Percentiles rank a stretch among this genome's conserved stretches.
Conservation (phyloP, 2,797 vertebrate genomes). For the Vultur gryphus region DNA sequence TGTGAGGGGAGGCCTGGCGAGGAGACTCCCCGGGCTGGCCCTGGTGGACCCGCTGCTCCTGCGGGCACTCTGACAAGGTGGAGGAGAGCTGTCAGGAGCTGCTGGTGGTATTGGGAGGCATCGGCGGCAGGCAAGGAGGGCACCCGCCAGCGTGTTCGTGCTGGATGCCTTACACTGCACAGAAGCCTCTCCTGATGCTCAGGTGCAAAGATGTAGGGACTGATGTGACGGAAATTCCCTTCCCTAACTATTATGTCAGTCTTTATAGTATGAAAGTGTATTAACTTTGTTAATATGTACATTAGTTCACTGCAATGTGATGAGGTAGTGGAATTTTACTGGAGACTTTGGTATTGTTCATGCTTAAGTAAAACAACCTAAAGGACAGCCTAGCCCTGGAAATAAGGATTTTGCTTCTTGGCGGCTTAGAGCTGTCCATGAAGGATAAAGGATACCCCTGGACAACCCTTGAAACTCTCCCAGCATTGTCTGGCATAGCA, state of each 20-base stretch:
- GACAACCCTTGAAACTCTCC: not conserved
- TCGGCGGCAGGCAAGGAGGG: not conserved
- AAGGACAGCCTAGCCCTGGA: not conserved
- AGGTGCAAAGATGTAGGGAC: not conserved
- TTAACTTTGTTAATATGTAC: too few species aligned
- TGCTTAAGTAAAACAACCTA: not conserved
- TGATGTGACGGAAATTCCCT: not conserved
- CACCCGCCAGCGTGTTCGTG: accelerated
- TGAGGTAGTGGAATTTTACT: not conserved
- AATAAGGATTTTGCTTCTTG: not conserved
- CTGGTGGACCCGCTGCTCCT: not conserved
- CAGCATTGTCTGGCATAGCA: not conserved
- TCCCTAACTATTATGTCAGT: not conserved
- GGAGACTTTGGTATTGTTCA: not conserved
- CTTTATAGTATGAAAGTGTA: not conserved
- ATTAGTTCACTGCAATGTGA: not conserved
- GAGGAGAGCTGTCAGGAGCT: too few species aligned
- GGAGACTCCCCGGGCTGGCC: not conserved
- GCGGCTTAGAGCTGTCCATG: not conserved
- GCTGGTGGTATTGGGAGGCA: not conserved
- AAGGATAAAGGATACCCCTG: not conserved
- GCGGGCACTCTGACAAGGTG: accelerated
- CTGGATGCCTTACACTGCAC: accelerated
- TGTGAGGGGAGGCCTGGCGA: not conserved
- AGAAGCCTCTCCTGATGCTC: too few species aligned